Base-by-base conservation (phyloP, 2,113 vertebrate species). In the Nymphicus hollandicus region DNA sequence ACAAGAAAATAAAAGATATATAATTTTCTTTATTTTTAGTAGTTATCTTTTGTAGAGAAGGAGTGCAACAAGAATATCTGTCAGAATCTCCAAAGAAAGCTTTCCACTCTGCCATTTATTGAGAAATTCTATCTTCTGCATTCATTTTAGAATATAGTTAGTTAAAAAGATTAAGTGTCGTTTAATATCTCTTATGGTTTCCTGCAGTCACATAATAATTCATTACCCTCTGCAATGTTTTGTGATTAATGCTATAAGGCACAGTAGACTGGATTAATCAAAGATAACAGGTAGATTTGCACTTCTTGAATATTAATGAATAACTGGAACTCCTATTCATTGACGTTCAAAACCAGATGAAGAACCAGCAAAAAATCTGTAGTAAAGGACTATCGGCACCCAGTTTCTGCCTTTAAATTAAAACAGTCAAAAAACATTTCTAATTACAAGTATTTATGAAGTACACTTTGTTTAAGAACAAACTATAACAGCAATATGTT, bases 141-240 rank as follows among this genome's bases (percentile, higher is more conserved):
- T 91, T 94, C 60, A 74, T 78, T 93, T 93, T 64, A 86, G 39
- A 86, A 78, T 68, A 88, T 29, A 3, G 0, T 84, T 96, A 81
- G 82, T 86, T 88, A 78, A 86, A 94, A 93, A 91, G 79, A 95
- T 91, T 88, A 92, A 91, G 81, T 89, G 91, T 91, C 71, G 43
- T 97, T 96, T 94, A 96, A 96, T 95, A 97, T 93, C 95, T 76
- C 90, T 86, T 91, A 94, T 44, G 64, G 88, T 93, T 96, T 95
- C 60, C 79, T 73, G 33, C 72, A 94, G 93, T 83, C 93, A 88
- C 91, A 70, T 35, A 86, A 68, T 66, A 91, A 96, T 93, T 96
- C 88, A 93, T 94, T 95, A 90, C 60, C 18, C 65, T 88, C 50
- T 88, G 61, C 76, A 94, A 74, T 86, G 43, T 91, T 94, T 95